Evolutionary conservation across 2,113 vertebrate species (phyloP).

Genomic region (Rostratula benghalensis): DNA sequence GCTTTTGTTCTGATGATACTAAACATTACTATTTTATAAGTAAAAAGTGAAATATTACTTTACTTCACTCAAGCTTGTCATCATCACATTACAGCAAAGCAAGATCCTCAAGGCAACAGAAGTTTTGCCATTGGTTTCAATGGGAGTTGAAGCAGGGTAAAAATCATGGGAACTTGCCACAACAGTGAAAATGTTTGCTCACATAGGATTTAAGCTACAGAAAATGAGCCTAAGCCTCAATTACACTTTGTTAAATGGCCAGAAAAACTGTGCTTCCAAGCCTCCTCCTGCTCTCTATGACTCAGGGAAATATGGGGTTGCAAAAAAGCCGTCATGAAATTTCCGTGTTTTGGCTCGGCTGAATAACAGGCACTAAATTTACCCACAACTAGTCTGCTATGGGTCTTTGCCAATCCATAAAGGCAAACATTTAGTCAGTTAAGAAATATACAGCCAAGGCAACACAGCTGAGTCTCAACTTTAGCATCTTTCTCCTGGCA

Average conservation of each 20-base stretch:
- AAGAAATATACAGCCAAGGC: neutral
- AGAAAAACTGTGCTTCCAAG: neutral
- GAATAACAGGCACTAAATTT: neutral
- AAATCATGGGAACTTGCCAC: neutral
- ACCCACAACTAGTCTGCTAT: neutral
- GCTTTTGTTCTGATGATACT: neutral
- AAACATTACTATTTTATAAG: neutral
- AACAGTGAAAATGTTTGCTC: neutral
- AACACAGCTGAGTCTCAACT: neutral
- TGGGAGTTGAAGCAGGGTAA: neutral
- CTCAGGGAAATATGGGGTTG: neutral
- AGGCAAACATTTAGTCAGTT: neutral
- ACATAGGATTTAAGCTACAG: neutral
- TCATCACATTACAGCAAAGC: neutral
- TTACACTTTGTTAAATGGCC: neutral
- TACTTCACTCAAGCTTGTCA: neutral
- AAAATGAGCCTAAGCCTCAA: neutral
- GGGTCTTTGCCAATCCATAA: neutral
- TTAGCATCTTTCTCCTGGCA: neutral
- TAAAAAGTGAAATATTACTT: neutral
- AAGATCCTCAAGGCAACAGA: neutral
- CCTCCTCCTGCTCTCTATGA: neutral
- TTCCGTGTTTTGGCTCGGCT: neutral
- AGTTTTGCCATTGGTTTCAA: neutral
- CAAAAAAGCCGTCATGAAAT: neutral